Percentiles rank a stretch among this genome's conserved stretches.
phyloP scores from a whole-genome alignment of 2,888 invertebrate species.

The Penaeus monodon region DNA sequence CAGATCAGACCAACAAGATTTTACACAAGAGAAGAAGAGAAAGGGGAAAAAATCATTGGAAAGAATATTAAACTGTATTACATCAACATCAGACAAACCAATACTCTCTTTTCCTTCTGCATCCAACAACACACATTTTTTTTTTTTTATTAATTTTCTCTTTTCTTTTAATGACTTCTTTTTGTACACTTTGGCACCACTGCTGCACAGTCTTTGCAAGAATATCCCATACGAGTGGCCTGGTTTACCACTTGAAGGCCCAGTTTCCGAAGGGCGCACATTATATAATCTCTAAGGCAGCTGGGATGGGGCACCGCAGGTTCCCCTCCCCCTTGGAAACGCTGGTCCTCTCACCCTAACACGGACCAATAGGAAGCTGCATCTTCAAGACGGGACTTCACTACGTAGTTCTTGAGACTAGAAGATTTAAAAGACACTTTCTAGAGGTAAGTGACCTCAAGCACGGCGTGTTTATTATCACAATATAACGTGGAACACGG shows the following conservation, averaged over 20 bases:
- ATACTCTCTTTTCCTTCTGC: no score
- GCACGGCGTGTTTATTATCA: conserved; percentile 58
- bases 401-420: conserved; percentile 58
- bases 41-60: no score
- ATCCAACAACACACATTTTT: no score
- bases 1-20: no score
- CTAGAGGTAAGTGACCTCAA: conserved; percentile 42
- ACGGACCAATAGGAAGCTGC: conserved; percentile 41
- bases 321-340: not conserved
- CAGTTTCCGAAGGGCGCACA: conserved; percentile 22
- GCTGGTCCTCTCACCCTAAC: conserved; percentile 8
- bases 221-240: conserved; percentile 5
- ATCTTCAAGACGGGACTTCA: conserved; percentile 46
- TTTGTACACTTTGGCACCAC: conserved; percentile 47
- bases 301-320: not conserved
- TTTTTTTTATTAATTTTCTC: no score
- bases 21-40: no score
- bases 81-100: no score
- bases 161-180: not conserved
- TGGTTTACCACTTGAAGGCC: conserved; percentile 15
- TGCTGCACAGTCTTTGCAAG: conserved; percentile 35
- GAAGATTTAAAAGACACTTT: conserved; percentile 57
- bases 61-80: no score
- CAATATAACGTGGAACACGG: conserved; percentile 49
- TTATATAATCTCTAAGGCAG: not conserved